Conservation (phyloP, 2,888 invertebrate genomes). For the Xylota sylvarum region DNA sequence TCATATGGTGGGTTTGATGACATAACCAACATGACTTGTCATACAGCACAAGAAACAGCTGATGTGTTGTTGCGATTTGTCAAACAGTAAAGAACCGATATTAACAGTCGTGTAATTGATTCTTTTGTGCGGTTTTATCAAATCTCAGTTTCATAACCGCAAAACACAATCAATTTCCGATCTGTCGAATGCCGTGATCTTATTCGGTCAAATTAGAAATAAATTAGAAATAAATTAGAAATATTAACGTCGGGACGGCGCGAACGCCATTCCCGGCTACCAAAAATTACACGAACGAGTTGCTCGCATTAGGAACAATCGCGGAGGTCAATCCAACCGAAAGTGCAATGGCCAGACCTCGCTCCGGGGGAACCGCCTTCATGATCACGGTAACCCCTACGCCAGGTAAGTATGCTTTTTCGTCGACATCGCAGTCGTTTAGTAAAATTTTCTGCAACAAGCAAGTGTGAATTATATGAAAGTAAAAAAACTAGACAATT, state of each 20-base stretch:
- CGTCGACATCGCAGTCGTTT: background rate
- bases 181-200: no score
- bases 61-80: no score
- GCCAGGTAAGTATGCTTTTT: conserved; percentile 80
- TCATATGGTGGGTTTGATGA: no score
- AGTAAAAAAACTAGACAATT: background rate
- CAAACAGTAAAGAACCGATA: no score
- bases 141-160: no score
- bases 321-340: conserved; percentile 87
- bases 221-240: no score
- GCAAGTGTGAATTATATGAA: conserved; percentile 30
- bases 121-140: no score
- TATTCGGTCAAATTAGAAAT: no score
- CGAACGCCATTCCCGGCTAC: conserved; percentile 88
- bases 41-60: no score
- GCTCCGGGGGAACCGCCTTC: conserved; percentile 81
- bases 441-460: background rate
- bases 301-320: conserved; percentile 90
- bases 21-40: no score
- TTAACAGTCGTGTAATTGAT: no score
- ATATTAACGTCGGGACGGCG: conserved; percentile 86
- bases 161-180: no score
- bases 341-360: conserved; percentile 80
- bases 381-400: conserved; percentile 81
- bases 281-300: conserved; percentile 90